These are phyloP conservation scores for Portunus trituberculatus DNA, from an alignment of 1,140 invertebrate species.

Conservation along the genomic window DNA sequence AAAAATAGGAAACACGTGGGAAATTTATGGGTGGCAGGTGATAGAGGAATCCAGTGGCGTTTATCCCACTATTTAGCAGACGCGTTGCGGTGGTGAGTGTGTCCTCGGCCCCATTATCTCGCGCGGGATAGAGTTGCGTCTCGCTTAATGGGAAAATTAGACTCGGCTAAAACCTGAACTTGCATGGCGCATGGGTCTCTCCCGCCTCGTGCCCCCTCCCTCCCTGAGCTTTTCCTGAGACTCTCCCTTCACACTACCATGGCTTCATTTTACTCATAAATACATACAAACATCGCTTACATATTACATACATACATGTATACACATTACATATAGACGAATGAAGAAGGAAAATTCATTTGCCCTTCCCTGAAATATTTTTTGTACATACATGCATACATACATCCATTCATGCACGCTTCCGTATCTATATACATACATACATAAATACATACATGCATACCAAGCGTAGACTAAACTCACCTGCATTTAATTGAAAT, in stretches of 20 bases:
- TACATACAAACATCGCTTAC: not conserved
- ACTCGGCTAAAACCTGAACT: not conserved
- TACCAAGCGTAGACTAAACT: not conserved
- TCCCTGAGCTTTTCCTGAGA: not conserved
- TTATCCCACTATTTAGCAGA: not conserved
- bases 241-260: not conserved
- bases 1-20: not conserved
- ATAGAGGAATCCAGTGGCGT: not conserved
- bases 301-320: not conserved
- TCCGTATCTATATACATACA: not conserved
- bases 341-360: not conserved
- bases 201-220: not conserved
- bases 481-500: no score
- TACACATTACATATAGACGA: not conserved
- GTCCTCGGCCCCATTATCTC: not conserved
- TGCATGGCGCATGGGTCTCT: not conserved
- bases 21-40: not conserved
- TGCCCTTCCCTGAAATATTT: not conserved
- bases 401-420: not conserved
- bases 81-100: not conserved
- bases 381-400: not conserved
- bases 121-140: not conserved
- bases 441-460: constrained; percentile 6
- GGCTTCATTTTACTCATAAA: not conserved
- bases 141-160: not conserved